Percentiles rank a stretch among this genome's conserved stretches.
Conservation (phyloP, 2,888 invertebrate genomes). For the Mimumesa dahlbomi region DNA sequence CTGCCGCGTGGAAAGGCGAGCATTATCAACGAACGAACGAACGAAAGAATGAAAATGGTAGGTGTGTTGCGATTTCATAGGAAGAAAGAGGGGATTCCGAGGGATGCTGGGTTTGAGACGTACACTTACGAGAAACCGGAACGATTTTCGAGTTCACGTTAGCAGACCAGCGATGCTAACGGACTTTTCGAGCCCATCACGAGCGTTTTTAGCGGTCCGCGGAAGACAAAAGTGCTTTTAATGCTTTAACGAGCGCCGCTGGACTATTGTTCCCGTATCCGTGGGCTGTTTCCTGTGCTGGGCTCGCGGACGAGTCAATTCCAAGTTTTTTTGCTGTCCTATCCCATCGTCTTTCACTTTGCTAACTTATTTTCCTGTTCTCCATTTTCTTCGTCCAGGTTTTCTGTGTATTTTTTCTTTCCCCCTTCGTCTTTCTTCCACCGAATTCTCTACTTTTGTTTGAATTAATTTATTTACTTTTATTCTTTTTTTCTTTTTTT, state of each 20-base stretch:
- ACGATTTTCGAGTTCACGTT: constrained; percentile 13
- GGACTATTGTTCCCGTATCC: constrained; percentile 60
- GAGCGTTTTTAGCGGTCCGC: constrained; percentile 44
- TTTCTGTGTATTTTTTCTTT: too few relatives aligned
- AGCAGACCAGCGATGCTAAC: neutral
- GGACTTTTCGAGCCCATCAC: constrained; percentile 48
- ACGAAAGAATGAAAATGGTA: constrained; percentile 12
- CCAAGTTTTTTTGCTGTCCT: constrained; percentile 49
- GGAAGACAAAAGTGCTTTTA: constrained; percentile 71
- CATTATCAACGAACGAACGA: neutral
- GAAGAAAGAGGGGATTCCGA: neutral
- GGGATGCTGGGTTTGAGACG: neutral
- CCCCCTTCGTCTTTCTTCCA: neutral
- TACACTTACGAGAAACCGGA: constrained; percentile 26
- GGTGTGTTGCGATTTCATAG: constrained; percentile 1
- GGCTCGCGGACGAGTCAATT: constrained; percentile 39
- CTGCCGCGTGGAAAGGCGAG: neutral
- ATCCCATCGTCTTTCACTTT: constrained; percentile 10
- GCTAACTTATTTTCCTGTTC: constrained; percentile 16
- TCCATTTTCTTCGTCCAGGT: too few relatives aligned
- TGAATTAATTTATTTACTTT: too few relatives aligned
- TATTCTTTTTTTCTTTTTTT: neutral
- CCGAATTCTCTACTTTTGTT: too few relatives aligned
- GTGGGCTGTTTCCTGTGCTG: constrained; percentile 34
- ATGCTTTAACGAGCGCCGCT: constrained; percentile 68